Base-by-base conservation (phyloP, 2,113 vertebrate species). In the Tenebrosternarchus preto region DNA sequence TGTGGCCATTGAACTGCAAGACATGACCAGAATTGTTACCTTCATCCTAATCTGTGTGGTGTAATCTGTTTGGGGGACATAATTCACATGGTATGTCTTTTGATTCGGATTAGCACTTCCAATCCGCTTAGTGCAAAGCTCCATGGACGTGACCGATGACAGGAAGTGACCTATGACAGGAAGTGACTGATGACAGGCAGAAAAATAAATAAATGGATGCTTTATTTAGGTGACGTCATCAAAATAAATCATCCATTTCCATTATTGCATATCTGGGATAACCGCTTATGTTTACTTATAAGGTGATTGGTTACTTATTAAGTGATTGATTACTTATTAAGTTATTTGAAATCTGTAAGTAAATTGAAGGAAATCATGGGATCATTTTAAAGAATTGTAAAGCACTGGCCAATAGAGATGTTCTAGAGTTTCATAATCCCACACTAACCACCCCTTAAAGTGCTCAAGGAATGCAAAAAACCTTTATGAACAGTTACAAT, bases 71-170 rank as follows among this genome's bases (percentile, higher is more conserved):
- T 93, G 87, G 89, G n/a, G 91, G 92, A 91, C 93, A 93, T 93
- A 92, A 95, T 95, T 94, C 93, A 92, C 92, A 93, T 92, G 91
- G 91, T 92, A 86, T 93, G 93, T 93, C 92, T 94, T 92, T 90
- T 91, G 91, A 91, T 94, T 94, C 91, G 92, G 92, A 91, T 95
- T 94, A 95, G 93, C 85, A 85, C 81, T 29, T 71, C 57, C 83
- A 93, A 95, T 94, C 93, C 92, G 93, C 92, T 95, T 92, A 95
- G 5, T n/a, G 82, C 86, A 82, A 76, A 86, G 90, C 88, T 88
- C 87, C 90, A 88, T 87, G 74, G 89, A 90, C 93, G 87, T 92
- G 92, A 92, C 92, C 91, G 74, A 86, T 90, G 90, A 90, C 87
- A 89, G 85, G 8, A n/a, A n/a, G 78, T 75, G 56, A 90, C 92